phyloP scores from a whole-genome alignment of 1,140 invertebrate species.

The Drosophila watanabei region DNA sequence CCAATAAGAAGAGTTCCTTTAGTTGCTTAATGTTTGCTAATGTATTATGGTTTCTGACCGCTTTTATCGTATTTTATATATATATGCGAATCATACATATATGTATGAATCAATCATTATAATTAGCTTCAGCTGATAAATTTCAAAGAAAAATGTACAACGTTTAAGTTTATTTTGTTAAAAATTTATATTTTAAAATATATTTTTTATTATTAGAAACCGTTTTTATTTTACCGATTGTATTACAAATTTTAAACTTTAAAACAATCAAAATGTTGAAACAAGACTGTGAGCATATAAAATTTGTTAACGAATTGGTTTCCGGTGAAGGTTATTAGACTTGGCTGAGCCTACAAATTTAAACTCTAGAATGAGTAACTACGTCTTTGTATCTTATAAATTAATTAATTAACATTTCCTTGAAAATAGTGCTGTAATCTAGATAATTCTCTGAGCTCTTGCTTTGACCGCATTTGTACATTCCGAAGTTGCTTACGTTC shows the following conservation, averaged over 20 bases:
- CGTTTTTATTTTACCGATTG: too few species aligned
- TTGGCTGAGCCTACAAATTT: neutral
- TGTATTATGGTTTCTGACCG: too few species aligned
- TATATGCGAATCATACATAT: too few species aligned
- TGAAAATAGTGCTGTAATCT: neutral
- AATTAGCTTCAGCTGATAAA: neutral
- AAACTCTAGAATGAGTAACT: neutral
- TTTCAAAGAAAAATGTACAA: neutral
- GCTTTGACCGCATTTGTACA: conserved; percentile 24
- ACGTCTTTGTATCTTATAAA: neutral
- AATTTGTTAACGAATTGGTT: neutral
- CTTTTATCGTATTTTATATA: too few species aligned
- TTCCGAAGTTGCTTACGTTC: neutral
- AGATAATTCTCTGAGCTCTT: neutral
- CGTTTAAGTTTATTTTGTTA: neutral
- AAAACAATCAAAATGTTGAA: too few species aligned
- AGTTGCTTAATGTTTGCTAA: too few species aligned
- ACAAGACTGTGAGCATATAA: neutral
- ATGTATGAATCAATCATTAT: neutral
- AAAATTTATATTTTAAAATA: neutral
- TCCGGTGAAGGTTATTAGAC: too few species aligned
- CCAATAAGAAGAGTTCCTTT: too few species aligned
- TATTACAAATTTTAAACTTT: too few species aligned
- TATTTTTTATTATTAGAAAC: neutral
- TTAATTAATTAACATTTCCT: neutral